Conservation (phyloP, 2,888 invertebrate species). For the Oxytorus armatus region DNA sequence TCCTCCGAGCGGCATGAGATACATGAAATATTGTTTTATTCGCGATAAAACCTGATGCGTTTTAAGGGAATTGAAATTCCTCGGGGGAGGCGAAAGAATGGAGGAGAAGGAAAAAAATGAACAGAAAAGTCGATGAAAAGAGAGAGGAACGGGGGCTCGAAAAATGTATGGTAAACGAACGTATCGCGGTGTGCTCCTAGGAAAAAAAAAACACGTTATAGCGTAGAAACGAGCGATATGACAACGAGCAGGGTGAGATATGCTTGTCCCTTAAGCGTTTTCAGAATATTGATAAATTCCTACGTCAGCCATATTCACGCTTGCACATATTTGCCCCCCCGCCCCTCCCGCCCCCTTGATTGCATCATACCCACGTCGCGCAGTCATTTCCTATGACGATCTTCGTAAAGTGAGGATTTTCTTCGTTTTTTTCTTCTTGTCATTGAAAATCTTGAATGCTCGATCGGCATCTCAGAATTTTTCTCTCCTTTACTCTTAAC, state of each 20-base stretch:
- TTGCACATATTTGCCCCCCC: slow-evolving; percentile 8
- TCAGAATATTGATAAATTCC: slow-evolving; percentile 78
- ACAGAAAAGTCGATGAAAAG: slow-evolving; percentile 4
- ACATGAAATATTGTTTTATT: slow-evolving; percentile 76
- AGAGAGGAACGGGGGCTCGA: slow-evolving; percentile 8
- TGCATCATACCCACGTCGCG: slow-evolving; percentile 31
- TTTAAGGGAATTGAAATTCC: slow-evolving; percentile 78
- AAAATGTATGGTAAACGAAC: slow-evolving; percentile 35
- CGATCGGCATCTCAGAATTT: neutral
- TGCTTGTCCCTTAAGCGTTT: slow-evolving; percentile 59
- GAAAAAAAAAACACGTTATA: slow-evolving; percentile 18
- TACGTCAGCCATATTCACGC: slow-evolving; percentile 34
- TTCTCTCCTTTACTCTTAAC: no score
- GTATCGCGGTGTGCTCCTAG: neutral
- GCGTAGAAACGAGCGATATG: no score
- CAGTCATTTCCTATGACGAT: neutral
- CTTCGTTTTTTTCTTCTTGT: no score
- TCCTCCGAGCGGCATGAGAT: slow-evolving; percentile 51
- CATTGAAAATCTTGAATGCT: neutral
- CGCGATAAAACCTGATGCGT: slow-evolving; percentile 75
- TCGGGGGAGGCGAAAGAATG: slow-evolving; percentile 24
- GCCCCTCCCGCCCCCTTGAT: slow-evolving; percentile 26
- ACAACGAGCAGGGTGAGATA: slow-evolving; percentile 17
- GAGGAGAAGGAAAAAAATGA: slow-evolving; percentile 21
- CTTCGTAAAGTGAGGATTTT: slow-evolving; percentile 22